Percentiles rank a stretch among this genome's conserved stretches.
phyloP scores from a whole-genome alignment of 2,113 vertebrate genomes.

The Tychaedon coryphoeus region DNA sequence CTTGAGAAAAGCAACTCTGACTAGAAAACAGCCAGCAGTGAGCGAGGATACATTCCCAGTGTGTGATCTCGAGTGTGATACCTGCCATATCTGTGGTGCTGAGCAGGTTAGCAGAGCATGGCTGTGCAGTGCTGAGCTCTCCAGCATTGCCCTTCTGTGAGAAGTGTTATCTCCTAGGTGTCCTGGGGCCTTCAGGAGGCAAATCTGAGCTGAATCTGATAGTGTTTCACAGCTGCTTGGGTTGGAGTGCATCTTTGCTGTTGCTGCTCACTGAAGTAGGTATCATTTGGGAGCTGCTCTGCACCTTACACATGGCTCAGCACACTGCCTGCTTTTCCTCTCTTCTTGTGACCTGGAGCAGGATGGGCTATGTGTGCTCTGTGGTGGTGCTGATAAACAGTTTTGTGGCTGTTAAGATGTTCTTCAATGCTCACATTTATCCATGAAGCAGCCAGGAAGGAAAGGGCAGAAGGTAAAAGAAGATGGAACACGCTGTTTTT shows the following conservation, averaged over 20 bases:
- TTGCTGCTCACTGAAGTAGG: neutral
- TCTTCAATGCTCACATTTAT: neutral
- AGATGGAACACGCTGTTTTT: neutral
- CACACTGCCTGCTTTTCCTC: neutral
- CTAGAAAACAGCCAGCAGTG: neutral
- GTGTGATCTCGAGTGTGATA: neutral
- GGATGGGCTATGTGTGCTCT: neutral
- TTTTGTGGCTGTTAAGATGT: neutral
- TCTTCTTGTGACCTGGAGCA: neutral
- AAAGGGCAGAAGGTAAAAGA: neutral
- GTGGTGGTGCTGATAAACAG: neutral
- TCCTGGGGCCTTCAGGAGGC: neutral
- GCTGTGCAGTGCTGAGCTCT: neutral
- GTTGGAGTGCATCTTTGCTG: neutral
- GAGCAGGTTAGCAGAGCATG: neutral
- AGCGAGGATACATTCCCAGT: neutral
- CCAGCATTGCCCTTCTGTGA: neutral
- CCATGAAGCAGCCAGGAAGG: neutral
- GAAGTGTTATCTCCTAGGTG: neutral
- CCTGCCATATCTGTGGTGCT: neutral
- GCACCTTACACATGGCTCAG: neutral
- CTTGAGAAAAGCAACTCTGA: constrained; percentile 16
- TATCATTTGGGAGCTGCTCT: neutral
- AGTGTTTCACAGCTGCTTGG: neutral
- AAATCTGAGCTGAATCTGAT: neutral